Conservation (phyloP, 2,888 invertebrate species). For the Neria commutata region DNA sequence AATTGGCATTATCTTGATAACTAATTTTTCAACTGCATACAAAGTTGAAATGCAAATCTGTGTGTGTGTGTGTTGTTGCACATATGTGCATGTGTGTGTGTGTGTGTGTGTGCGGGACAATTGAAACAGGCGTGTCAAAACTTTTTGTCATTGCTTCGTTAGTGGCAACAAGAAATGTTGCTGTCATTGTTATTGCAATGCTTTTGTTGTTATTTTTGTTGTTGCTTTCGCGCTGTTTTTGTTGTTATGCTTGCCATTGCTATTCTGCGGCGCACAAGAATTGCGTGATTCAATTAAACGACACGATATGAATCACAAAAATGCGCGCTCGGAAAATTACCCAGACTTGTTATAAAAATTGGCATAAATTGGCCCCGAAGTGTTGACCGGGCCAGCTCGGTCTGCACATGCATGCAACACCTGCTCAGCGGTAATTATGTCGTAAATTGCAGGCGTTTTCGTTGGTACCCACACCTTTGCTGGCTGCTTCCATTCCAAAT, state of each 20-base stretch:
- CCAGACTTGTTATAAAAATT: too few relatives aligned
- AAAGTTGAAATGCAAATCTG: slow-evolving; percentile 51
- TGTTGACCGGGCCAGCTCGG: too few relatives aligned
- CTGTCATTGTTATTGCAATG: neutral
- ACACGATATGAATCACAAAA: slow-evolving; percentile 1
- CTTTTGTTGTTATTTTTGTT: neutral
- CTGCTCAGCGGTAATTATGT: neutral
- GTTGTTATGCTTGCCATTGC: too few relatives aligned
- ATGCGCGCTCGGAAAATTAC: too few relatives aligned
- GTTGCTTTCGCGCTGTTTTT: neutral
- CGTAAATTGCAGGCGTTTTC: too few relatives aligned
- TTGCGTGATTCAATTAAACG: slow-evolving; percentile 6
- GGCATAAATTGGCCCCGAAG: too few relatives aligned
- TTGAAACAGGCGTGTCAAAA: slow-evolving; percentile 47
- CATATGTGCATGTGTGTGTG: neutral
- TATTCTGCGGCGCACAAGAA: neutral
- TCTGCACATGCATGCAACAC: neutral
- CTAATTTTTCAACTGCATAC: slow-evolving; percentile 52
- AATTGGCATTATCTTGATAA: slow-evolving; percentile 51
- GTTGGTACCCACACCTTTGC: too few relatives aligned
- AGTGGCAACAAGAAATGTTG: slow-evolving; percentile 15
- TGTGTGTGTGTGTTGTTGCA: neutral
- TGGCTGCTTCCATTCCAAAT: too few relatives aligned
- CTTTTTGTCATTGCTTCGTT: slow-evolving; percentile 49
- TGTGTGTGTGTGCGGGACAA: neutral